These are phyloP conservation scores for Sialia sialis DNA, from an alignment of 2,113 vertebrate genomes.

Conservation along the genomic window DNA sequence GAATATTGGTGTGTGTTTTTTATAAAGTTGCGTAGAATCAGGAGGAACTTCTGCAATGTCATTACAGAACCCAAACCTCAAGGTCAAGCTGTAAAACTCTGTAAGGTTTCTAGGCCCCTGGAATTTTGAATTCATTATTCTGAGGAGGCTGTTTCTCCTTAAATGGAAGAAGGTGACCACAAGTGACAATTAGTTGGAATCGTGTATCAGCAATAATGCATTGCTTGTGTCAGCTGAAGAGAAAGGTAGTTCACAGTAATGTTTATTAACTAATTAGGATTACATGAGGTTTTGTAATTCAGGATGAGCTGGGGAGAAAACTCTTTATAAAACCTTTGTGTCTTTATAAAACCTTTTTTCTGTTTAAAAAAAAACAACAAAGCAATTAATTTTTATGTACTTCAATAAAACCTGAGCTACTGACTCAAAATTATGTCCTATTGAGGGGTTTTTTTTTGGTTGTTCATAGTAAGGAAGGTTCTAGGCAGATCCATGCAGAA, in stretches of 20 bases:
- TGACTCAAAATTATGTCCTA: background rate
- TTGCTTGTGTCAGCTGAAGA: background rate
- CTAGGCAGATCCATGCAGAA: background rate
- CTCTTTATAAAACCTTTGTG: background rate
- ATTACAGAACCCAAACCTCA: background rate
- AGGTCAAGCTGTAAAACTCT: background rate
- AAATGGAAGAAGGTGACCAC: background rate
- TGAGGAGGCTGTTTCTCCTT: background rate
- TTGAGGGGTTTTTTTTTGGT: fast-evolving
- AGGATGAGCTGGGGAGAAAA: background rate
- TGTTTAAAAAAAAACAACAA: background rate
- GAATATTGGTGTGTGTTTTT: background rate
- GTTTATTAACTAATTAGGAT: background rate
- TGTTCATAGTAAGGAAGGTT: background rate
- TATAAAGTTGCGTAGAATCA: background rate
- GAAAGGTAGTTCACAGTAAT: background rate
- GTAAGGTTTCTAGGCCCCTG: background rate
- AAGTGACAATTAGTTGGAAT: background rate
- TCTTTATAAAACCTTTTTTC: background rate
- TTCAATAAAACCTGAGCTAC: background rate
- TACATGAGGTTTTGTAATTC: background rate
- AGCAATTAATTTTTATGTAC: background rate
- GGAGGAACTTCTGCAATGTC: background rate
- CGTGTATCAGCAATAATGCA: background rate
- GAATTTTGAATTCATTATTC: background rate